These are phyloP conservation scores for Agrilus planipennis DNA, from an alignment of 1,140 invertebrate species.

Conservation along the genomic window DNA sequence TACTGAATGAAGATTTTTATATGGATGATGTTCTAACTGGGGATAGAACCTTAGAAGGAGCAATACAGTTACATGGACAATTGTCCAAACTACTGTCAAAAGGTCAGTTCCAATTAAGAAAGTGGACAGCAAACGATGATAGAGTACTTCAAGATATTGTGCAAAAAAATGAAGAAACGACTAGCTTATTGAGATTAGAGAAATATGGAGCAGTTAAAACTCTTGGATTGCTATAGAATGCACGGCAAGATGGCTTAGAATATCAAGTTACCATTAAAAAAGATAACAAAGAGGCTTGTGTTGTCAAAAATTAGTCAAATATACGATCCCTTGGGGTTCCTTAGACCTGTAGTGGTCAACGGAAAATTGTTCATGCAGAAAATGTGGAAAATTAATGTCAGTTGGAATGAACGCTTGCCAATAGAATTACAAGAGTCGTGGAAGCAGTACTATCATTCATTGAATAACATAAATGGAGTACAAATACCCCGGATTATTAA, in stretches of 20 bases:
- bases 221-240: constrained; percentile 10
- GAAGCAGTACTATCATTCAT: neutral
- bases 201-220: neutral
- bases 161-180: neutral
- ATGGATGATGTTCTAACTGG: constrained; percentile 30
- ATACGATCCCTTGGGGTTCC: constrained; percentile 1
- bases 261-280: neutral
- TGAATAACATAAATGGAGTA: neutral
- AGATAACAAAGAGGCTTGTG: constrained; percentile 1
- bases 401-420: constrained; percentile 1
- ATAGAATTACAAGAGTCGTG: neutral
- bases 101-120: neutral
- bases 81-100: neutral
- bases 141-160: neutral
- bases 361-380: constrained; percentile 1
- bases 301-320: constrained; percentile 1
- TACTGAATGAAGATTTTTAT: constrained; percentile 23
- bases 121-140: constrained; percentile 3
- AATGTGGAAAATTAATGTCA: neutral
- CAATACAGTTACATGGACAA: neutral
- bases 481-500: neutral
- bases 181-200: neutral
- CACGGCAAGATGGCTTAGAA: neutral
- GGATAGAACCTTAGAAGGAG: constrained; percentile 7
- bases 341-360: neutral